Conservation (phyloP, 2,113 vertebrate genomes). For the Pseudopodoces humilis region DNA sequence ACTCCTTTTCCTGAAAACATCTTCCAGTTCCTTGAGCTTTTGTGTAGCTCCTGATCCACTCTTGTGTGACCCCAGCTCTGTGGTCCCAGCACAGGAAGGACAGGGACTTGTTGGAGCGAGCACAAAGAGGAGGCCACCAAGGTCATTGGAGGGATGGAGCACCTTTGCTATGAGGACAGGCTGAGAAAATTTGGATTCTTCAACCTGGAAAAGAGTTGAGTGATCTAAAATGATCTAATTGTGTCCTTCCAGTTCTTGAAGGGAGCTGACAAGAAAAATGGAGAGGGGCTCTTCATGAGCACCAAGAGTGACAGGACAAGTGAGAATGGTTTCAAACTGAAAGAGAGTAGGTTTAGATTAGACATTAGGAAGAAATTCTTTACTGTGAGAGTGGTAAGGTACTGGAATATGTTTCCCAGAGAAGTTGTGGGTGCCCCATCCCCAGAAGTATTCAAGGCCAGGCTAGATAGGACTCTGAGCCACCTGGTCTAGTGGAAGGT, state of each 20-base stretch:
- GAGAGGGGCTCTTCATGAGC: rapidly evolving
- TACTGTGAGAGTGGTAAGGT: not conserved
- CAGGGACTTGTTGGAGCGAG: not conserved
- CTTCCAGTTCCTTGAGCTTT: not conserved
- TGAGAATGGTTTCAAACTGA: not conserved
- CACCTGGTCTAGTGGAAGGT: not conserved
- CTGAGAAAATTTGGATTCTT: not conserved
- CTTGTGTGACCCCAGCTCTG: not conserved
- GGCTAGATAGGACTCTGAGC: not conserved
- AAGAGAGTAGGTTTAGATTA: not conserved
- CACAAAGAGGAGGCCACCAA: not conserved
- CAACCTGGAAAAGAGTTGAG: not conserved
- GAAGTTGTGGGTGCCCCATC: not conserved
- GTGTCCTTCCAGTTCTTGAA: not conserved
- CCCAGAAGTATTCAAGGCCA: not conserved
- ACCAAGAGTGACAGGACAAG: not conserved
- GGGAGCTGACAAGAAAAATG: not conserved
- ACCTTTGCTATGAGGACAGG: not conserved
- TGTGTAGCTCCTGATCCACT: not conserved
- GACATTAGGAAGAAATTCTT: not conserved
- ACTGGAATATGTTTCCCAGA: not conserved
- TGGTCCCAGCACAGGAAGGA: not conserved
- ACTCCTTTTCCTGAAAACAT: not conserved
- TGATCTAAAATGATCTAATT: not conserved
- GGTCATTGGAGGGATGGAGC: not conserved